Base-by-base conservation (phyloP, 2,113 vertebrate genomes). In the Formicarius rufipectus region DNA sequence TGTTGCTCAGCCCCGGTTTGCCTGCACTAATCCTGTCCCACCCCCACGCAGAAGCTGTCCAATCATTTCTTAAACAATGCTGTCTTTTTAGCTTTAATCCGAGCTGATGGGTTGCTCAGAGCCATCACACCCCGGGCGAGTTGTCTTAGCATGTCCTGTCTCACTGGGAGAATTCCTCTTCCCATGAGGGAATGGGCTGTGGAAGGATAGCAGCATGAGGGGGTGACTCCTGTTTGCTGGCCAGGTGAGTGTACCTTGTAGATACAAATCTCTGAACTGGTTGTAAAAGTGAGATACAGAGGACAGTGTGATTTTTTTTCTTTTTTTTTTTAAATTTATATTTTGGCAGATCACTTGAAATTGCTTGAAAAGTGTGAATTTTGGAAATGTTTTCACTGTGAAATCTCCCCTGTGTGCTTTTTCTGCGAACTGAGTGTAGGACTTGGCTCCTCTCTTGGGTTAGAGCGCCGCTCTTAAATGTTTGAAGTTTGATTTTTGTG, bases 1-100 rank as follows among this genome's bases (percentile, higher is more conserved):
- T 76, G 25, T 10, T 52, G 88, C 88, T 89, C 44, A 92, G 83
- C 27, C 73, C 86, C 86, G 33, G 52, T 66, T 96, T 89, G 96
- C 88, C 74, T 58, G 31, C 88, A 12, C 68, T 97, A 96, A 97
- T 96, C 96, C 88, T 7, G 22, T 95, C 76, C 79, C 90, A 95
- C 93, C 80, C 96, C 93, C 85, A 82, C 93, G 2, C 86, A 37
- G 64, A 92, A 89, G 85, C 95, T 93, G 90, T 68, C 88, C 90
- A 92, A n/a, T 96, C 39, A 0, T 94, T 93, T 77, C 88, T 93
- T 76, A 18, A 92, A 93, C 85, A 72, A 45, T 20, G 23, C 44
- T 64, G 83, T 0, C 25, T 81, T 92, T 92, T 93, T 74, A 77
- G 88, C 80, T 71, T 76, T 95, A 93, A 96, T 96, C 92, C 11